Percentiles rank a stretch among this genome's conserved stretches.
Conservation (phyloP, 2,113 vertebrate genomes). For the Turdus rufiventris region DNA sequence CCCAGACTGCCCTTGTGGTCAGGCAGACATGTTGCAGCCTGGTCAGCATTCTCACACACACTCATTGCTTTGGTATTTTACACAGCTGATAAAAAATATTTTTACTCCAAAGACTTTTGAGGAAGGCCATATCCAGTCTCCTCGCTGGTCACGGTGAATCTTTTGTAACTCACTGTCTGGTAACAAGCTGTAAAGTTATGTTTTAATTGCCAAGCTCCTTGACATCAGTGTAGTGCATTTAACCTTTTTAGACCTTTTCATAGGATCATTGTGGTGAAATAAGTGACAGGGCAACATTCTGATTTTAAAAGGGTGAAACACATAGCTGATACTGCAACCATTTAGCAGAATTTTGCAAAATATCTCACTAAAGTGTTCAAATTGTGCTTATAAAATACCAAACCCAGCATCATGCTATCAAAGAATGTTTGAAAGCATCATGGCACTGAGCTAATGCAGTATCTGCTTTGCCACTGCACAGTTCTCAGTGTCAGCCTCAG, state of each 20-base stretch:
- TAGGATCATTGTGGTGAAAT: not conserved
- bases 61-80: conserved; percentile 7
- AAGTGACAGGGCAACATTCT: not conserved
- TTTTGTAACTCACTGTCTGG: conserved; percentile 42
- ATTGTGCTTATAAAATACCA: not conserved
- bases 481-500: not conserved
- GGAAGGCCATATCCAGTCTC: not conserved
- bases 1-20: not conserved
- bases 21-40: not conserved
- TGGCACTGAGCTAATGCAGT: not conserved
- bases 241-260: not conserved
- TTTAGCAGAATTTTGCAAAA: not conserved
- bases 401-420: not conserved
- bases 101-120: not conserved
- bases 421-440: not conserved
- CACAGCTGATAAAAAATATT: conserved; percentile 2
- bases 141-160: not conserved
- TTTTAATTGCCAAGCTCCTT: conserved; percentile 18
- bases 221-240: not conserved
- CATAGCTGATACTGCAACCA: fast-evolving
- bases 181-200: conserved; percentile 40
- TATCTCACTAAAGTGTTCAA: not conserved
- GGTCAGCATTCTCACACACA: fast-evolving
- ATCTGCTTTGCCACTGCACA: not conserved
- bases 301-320: not conserved